Evolutionary conservation across 2,113 vertebrate genomes (phyloP), one percentile per base, ranked within the genome.

Genomic region (Brachyistius frenatus): DNA sequence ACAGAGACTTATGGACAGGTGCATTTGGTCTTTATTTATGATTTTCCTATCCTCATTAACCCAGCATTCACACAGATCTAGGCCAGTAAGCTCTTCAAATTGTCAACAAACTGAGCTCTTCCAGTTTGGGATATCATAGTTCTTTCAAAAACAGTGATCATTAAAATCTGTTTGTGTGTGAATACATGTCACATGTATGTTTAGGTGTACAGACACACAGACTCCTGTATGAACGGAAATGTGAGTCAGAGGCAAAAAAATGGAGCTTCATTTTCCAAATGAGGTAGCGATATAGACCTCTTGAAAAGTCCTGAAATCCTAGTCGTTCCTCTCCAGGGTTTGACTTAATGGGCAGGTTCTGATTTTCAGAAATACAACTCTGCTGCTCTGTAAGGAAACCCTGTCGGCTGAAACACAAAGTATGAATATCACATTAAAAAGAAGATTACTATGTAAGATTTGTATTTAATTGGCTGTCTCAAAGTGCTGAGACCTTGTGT

Each of bases 401-500:
- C 32, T 23, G 2, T 60, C 13, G 30, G 32, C 8, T 2, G 1
- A 53, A 66, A 61, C 7, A n/a, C 33, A 32, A 31, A 73, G 44
- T 15, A 14, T 36, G 8, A 58, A 58, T 61, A 10, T 41, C 46
- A n/a, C 14, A 35, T 15, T 23, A 9, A 63, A 70, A 71, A 32
- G 13, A 60, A 37, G 1, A n/a, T 6, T 36, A 14, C 15, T 37
- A 47, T 58, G 7, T 10, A 50, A 61, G 11, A 65, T 47, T 56
- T 10, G 56, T 33, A 35, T 9, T 52, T 70, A 66, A 75, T 52
- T 75, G 39, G 14, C 50, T 57, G 35, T 14, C 79, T 57, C 46
- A 36, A 31, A 13, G 13, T 39, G 54, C 23, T 44, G 62, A 62
- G 9, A 50, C 6, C 32, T 74, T 55, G 5, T 39, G 32, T 63